A percentile compares a stretch with the other conserved stretches of the same genome.
Conservation (phyloP, 2,888 invertebrate species). For the Phyllotreta striolata region DNA sequence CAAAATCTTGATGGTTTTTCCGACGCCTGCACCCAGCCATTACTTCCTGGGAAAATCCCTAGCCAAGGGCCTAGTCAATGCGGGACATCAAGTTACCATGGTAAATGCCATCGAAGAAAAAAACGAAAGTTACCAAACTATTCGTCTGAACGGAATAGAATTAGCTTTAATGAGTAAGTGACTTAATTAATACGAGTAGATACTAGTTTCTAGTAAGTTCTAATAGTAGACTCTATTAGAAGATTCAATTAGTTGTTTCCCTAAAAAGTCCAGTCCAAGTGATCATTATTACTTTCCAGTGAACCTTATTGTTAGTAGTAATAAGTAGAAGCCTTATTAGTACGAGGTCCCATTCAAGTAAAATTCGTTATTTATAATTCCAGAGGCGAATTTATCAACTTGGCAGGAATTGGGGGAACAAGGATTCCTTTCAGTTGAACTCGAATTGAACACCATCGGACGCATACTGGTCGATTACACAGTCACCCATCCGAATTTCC, state of each 20-base stretch:
- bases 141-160: conserved; percentile 62
- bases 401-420: background rate
- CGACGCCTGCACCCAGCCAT: conserved; percentile 44
- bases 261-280: too few relatives aligned
- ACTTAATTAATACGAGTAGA: too few relatives aligned
- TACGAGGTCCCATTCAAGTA: too few relatives aligned
- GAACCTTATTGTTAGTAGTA: too few relatives aligned
- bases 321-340: too few relatives aligned
- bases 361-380: too few relatives aligned
- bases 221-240: too few relatives aligned
- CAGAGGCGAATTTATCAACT: background rate
- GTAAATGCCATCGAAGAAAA: conserved; percentile 44
- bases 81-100: conserved; percentile 51
- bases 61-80: conserved; percentile 45
- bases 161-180: conserved; percentile 65
- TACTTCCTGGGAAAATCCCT: conserved; percentile 45
- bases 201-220: too few relatives aligned
- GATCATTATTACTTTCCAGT: too few relatives aligned
- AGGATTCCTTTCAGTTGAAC: background rate
- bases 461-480: conserved; percentile 21
- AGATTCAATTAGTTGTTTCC: too few relatives aligned
- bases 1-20: conserved; percentile 39
- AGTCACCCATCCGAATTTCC: conserved; percentile 55
- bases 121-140: conserved; percentile 15
- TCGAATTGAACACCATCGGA: conserved; percentile 58